phyloP scores from a whole-genome alignment of 2,797 vertebrate genomes.

The Syngnathus acus region DNA sequence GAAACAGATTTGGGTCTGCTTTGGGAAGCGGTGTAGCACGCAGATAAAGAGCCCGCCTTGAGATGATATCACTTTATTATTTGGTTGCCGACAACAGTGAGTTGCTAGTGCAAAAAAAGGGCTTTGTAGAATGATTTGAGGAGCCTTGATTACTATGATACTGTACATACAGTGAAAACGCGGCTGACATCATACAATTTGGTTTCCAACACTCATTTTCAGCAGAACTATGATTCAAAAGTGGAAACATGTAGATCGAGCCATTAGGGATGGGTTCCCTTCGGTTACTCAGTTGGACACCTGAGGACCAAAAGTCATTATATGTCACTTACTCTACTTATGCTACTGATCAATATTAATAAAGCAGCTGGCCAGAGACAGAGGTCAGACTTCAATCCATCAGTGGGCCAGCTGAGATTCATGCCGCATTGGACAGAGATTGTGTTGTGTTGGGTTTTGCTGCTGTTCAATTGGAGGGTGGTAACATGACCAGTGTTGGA shows the following conservation, averaged over 20 bases:
- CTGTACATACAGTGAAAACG: background rate
- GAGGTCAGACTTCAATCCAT: constrained; percentile 32
- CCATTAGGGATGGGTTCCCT: no score
- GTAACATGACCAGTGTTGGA: constrained; percentile 43
- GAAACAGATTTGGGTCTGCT: constrained; percentile 34
- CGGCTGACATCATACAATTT: background rate
- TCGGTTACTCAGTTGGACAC: background rate
- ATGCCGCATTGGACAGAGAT: constrained; percentile 38
- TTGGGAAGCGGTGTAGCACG: constrained; percentile 35
- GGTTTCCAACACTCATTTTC: background rate
- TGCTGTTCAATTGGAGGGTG: constrained; percentile 28
- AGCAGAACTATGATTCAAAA: background rate
- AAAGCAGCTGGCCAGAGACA: constrained; percentile 15
- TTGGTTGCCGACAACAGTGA: constrained; percentile 2
- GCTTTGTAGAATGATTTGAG: background rate
- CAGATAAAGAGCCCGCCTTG: constrained; percentile 28
- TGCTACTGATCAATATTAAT: constrained; percentile 12
- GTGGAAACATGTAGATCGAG: no score
- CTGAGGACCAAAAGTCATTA: background rate
- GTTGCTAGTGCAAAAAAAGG: background rate
- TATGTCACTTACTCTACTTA: constrained; percentile 1
- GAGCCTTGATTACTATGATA: background rate
- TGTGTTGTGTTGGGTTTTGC: constrained; percentile 41
- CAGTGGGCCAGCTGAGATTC: constrained; percentile 16
- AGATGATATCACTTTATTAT: constrained; percentile 3